A percentile compares a stretch with the other conserved stretches of the same genome.
Conservation (phyloP, 2,888 invertebrate genomes). For the Nasonia oneida region DNA sequence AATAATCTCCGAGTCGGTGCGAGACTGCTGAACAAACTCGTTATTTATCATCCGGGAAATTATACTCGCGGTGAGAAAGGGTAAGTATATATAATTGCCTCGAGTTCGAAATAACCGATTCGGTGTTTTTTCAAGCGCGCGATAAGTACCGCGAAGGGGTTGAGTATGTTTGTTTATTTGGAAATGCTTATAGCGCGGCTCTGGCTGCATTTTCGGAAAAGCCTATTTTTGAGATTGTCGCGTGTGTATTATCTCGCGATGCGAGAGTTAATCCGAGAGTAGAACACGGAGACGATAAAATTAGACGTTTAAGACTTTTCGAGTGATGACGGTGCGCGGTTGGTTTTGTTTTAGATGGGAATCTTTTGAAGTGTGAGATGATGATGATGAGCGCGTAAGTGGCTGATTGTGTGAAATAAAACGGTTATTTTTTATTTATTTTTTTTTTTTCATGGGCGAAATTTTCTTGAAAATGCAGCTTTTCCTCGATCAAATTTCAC, state of each 20-base stretch:
- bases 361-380: no score
- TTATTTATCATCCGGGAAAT: neutral
- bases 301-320: constrained; percentile 9
- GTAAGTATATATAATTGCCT: neutral
- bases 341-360: no score
- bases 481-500: no score
- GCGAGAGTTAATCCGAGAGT: neutral
- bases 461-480: no score
- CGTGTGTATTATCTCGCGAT: neutral
- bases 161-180: constrained; percentile 35
- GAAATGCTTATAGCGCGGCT: neutral
- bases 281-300: neutral
- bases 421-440: no score
- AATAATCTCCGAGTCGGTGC: neutral
- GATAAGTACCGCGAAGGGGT: constrained; percentile 21
- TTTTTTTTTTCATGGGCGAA: no score
- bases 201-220: constrained; percentile 4
- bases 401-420: no score
- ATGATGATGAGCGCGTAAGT: no score
- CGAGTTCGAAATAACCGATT: constrained; percentile 28
- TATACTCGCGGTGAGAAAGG: neutral
- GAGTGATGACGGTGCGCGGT: no score
- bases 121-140: constrained; percentile 41
- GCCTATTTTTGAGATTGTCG: constrained; percentile 9
- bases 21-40: constrained; percentile 17